Conservation (phyloP, 2,113 vertebrate genomes). For the Oreochromis aureus region DNA sequence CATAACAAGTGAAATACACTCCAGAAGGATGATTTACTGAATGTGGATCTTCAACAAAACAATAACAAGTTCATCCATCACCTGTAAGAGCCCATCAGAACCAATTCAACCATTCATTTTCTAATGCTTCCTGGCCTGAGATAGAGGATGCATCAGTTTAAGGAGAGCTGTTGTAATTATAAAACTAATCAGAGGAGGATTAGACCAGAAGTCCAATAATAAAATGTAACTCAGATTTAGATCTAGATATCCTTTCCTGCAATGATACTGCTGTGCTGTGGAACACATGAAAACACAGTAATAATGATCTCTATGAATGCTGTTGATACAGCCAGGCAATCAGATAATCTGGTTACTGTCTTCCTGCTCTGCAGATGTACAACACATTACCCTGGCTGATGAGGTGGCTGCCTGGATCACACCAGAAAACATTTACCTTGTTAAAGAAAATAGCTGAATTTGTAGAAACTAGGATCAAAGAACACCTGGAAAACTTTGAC, state of each 20-base stretch:
- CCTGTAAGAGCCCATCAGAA: too few relatives aligned
- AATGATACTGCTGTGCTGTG: not conserved
- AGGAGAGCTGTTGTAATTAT: too few relatives aligned
- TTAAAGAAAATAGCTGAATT: constrained; percentile 24
- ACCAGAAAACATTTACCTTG: constrained; percentile 51
- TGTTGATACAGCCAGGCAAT: not conserved
- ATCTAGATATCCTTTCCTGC: not conserved
- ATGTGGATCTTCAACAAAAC: too few relatives aligned
- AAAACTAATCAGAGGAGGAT: too few relatives aligned
- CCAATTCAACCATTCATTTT: too few relatives aligned
- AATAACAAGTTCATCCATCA: too few relatives aligned
- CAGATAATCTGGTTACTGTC: not conserved
- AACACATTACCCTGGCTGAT: constrained; percentile 66
- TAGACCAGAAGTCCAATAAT: too few relatives aligned
- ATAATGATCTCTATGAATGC: not conserved
- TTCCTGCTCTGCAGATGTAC: constrained; percentile 61
- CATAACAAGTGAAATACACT: too few relatives aligned
- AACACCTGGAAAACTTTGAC: constrained; percentile 72
- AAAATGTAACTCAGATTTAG: not conserved
- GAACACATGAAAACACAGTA: not conserved
- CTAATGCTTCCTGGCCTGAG: too few relatives aligned
- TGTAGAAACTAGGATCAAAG: constrained; percentile 33
- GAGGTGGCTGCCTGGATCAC: constrained; percentile 71
- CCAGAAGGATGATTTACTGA: too few relatives aligned
- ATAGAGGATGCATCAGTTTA: too few relatives aligned